Base-by-base conservation (phyloP, 2,888 invertebrate species). In the Cetonia aurata region DNA sequence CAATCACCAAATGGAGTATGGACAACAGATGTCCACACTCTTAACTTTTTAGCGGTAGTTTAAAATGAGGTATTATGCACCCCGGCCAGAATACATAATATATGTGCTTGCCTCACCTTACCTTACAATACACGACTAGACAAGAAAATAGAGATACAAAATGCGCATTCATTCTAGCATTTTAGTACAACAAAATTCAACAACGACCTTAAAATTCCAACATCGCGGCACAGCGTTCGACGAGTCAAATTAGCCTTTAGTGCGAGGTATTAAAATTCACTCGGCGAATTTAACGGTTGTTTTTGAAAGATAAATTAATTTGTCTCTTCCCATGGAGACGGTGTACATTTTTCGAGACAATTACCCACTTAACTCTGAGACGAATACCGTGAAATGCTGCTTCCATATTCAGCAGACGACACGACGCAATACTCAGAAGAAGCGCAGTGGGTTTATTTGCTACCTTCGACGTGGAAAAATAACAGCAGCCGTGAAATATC, bases 221-320 rank as follows among this genome's bases (percentile, higher is more conserved):
- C 15, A 50, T n/a, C 15, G 19, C 50, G 13, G 1, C 3, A 17
- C 50, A 15, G 15, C 15, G 17, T 6, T 57, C 15, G 10, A 17
- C 6, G 19, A 42, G 17, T 19, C 19, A 19, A 44, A 19, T 59
- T 59, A 44, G 13, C 10, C 44, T 42, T 9, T 10, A n/a, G 42
- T 48, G 31, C 31, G 13, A 46, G 13, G 31, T 25, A 46, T 13
- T 62, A 17, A 15, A 31, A 48, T 33, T 48, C 60, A 13, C 46
- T 60, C 46, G 46, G 46, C 46, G 33, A 46, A 62, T 62, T 62
- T 62, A 48, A 48, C 62, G 48, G 48, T 62, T 62, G 48, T 48
- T 62, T 62, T 62, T 62, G 25, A 62, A 62, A 48, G 46, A 31
- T 62, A 62, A 48, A 62, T 50, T 31, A 62, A 50, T 62, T 50